These are phyloP conservation scores for Passer domesticus DNA, from an alignment of 2,113 vertebrate species.

Conservation along the genomic window DNA sequence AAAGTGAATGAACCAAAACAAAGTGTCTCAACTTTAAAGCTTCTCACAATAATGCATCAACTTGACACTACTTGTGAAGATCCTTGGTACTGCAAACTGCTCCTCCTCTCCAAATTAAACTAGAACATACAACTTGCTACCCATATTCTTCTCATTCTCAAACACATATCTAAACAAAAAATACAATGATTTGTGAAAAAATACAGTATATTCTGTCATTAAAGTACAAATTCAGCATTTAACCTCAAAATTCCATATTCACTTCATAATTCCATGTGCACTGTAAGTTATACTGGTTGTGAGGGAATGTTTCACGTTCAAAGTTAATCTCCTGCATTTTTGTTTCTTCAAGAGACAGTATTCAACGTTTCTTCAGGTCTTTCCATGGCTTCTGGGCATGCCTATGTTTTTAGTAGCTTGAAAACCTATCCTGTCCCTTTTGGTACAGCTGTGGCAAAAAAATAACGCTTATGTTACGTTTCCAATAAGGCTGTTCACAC, in stretches of 20 bases:
- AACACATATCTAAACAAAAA: slow-evolving; percentile 32
- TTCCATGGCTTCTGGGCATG: slow-evolving; percentile 67
- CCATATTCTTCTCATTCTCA: not conserved
- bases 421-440: slow-evolving; percentile 70
- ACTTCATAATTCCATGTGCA: slow-evolving; percentile 53
- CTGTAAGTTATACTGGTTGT: slow-evolving; percentile 40
- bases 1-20: not conserved
- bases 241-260: slow-evolving; percentile 52
- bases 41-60: not conserved
- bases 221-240: slow-evolving; percentile 43
- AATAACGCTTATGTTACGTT: slow-evolving; percentile 61
- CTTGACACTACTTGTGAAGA: not conserved
- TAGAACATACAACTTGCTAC: not conserved
- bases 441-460: slow-evolving; percentile 66
- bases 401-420: slow-evolving; percentile 68
- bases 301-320: slow-evolving; percentile 52
- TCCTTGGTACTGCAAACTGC: not conserved
- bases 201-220: slow-evolving; percentile 1
- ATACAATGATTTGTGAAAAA: slow-evolving; percentile 13
- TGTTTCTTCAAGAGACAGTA: slow-evolving; percentile 64
- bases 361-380: slow-evolving; percentile 67
- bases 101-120: not conserved
- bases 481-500: not conserved
- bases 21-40: not conserved
- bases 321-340: slow-evolving; percentile 64